Percentiles rank a stretch among this genome's conserved stretches.
phyloP scores from a whole-genome alignment of 2,797 vertebrate species.

The Phrynocephalus forsythii region DNA sequence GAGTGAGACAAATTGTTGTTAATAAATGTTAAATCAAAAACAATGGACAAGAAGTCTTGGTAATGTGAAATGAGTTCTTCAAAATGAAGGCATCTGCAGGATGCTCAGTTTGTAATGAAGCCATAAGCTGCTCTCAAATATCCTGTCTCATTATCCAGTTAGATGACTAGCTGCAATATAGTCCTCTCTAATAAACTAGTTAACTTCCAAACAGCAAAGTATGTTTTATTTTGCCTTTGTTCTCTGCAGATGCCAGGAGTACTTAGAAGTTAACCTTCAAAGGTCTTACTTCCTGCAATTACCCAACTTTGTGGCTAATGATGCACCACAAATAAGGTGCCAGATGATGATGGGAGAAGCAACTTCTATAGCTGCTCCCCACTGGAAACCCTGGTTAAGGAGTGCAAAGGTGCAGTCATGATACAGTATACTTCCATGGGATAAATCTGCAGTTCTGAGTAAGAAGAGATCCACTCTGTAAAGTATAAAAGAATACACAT shows the following conservation, averaged over 20 bases:
- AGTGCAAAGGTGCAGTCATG: background rate
- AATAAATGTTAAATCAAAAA: slow-evolving; percentile 73
- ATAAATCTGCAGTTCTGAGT: background rate
- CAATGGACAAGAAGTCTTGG: slow-evolving; percentile 70
- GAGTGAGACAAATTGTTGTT: slow-evolving; percentile 71
- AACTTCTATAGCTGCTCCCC: background rate
- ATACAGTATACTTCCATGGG: background rate
- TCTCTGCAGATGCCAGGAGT: slow-evolving; percentile 15
- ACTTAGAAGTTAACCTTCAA: background rate
- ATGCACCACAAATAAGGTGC: background rate
- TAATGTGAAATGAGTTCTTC: slow-evolving; percentile 69
- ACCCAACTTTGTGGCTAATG: background rate
- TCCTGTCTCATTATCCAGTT: slow-evolving; percentile 62
- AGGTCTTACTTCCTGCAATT: background rate
- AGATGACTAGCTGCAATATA: slow-evolving; percentile 49
- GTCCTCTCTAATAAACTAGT: slow-evolving; percentile 51
- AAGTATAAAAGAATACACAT: slow-evolving; percentile 66
- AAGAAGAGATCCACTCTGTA: background rate
- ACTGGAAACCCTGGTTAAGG: background rate
- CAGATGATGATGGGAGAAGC: background rate
- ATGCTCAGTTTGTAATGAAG: slow-evolving; percentile 63
- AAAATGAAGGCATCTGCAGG: slow-evolving; percentile 69
- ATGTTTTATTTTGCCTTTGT: background rate
- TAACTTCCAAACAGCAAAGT: slow-evolving; percentile 43
- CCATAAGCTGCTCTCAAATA: slow-evolving; percentile 61